phyloP scores from a whole-genome alignment of 2,888 invertebrate genomes.

The Sinopyrophorus schimmeli region DNA sequence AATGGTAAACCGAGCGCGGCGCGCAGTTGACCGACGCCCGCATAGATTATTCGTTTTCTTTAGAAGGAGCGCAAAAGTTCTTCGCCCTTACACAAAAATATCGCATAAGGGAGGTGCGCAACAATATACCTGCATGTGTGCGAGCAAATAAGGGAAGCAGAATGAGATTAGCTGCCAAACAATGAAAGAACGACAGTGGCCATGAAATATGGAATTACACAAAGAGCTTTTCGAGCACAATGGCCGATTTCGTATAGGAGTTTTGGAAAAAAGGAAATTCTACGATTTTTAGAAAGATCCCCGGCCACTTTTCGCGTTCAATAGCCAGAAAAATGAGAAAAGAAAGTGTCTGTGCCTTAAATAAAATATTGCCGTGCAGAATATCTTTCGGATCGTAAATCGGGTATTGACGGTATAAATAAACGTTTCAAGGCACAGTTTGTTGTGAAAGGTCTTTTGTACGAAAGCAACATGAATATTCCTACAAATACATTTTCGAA shows the following conservation, averaged over 20 bases:
- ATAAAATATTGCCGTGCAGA: constrained; percentile 32
- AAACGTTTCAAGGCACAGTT: constrained; percentile 32
- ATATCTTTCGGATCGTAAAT: constrained; percentile 33
- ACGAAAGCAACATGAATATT: constrained; percentile 6
- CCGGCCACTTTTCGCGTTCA: constrained; percentile 45
- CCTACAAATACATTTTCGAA: too few relatives aligned
- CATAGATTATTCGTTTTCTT: too few relatives aligned
- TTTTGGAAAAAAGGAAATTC: constrained; percentile 40
- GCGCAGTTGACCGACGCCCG: too few relatives aligned
- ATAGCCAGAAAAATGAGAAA: constrained; percentile 44
- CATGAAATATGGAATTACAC: constrained; percentile 46
- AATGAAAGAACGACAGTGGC: constrained; percentile 31
- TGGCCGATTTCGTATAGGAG: constrained; percentile 43
- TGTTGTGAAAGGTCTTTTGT: constrained; percentile 30
- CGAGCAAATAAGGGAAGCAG: constrained; percentile 24
- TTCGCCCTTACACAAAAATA: too few relatives aligned
- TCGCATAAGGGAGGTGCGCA: too few relatives aligned
- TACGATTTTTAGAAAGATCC: constrained; percentile 43
- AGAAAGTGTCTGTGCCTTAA: constrained; percentile 37
- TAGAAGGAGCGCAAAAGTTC: too few relatives aligned
- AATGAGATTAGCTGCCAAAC: constrained; percentile 36
- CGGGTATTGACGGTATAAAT: constrained; percentile 36
- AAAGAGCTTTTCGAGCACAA: constrained; percentile 42
- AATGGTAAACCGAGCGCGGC: too few relatives aligned
- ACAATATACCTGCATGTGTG: constrained; percentile 4